Percentiles rank a stretch among this genome's conserved stretches.
Evolutionary conservation across 2,797 vertebrate genomes (phyloP).

Genomic region (Pristis pectinata): DNA sequence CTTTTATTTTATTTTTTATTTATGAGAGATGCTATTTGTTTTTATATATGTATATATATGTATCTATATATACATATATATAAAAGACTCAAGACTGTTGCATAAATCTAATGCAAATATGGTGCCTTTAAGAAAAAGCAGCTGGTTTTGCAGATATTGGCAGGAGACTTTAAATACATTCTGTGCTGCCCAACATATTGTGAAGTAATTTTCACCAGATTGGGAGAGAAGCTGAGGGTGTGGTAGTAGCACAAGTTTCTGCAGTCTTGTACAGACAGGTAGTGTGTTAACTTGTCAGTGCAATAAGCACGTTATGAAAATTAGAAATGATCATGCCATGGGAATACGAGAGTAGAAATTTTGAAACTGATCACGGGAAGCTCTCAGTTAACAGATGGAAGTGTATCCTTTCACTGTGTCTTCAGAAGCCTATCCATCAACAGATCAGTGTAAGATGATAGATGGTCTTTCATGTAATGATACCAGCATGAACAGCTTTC

Average conservation of each 20-base stretch:
- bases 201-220: too few species aligned
- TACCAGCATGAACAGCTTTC: neutral
- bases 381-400: neutral
- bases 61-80: slow-evolving; percentile 58
- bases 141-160: slow-evolving; percentile 80
- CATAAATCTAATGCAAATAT: slow-evolving; percentile 50
- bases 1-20: slow-evolving; percentile 36
- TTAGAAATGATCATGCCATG: neutral
- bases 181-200: neutral
- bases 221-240: neutral
- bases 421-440: neutral
- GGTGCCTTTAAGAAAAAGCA: slow-evolving; percentile 73
- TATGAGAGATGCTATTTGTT: slow-evolving; percentile 42
- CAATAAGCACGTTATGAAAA: neutral
- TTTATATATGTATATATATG: slow-evolving; percentile 59
- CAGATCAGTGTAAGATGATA: neutral
- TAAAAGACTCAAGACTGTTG: slow-evolving; percentile 71
- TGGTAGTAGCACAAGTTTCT: neutral
- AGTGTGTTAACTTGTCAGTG: neutral
- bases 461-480: neutral
- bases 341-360: neutral
- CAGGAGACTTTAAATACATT: slow-evolving; percentile 1
- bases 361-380: neutral
- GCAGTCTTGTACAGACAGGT: neutral
- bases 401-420: neutral